Conservation (phyloP, 1,140 invertebrate genomes). For the Lordiphosa collinella region DNA sequence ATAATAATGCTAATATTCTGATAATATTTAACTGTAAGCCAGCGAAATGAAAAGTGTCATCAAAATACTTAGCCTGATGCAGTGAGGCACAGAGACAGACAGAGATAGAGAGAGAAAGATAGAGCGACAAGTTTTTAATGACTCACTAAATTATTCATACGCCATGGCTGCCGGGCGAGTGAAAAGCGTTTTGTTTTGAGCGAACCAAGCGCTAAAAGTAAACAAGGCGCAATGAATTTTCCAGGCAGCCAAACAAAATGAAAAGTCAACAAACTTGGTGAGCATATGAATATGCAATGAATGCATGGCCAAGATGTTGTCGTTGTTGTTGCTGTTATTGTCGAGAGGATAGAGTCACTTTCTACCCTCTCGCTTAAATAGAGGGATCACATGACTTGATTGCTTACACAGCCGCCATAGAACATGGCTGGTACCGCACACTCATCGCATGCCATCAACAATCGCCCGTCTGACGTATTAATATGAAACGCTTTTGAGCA, state of each 20-base stretch:
- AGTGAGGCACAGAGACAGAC: constrained; percentile 12
- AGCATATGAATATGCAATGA: constrained; percentile 71
- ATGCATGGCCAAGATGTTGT: constrained; percentile 66
- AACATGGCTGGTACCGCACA: constrained; percentile 50
- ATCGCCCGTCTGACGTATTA: constrained; percentile 60
- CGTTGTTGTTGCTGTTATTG: constrained; percentile 49
- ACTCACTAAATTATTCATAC: constrained; percentile 78
- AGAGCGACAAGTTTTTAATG: constrained; percentile 57
- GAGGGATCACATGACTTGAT: constrained; percentile 76
- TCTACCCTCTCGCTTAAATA: constrained; percentile 71
- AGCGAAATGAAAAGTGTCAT: constrained; percentile 74
- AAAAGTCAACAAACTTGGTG: constrained; percentile 75
- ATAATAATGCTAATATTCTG: too few relatives aligned
- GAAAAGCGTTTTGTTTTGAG: constrained; percentile 75
- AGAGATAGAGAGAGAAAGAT: constrained; percentile 15
- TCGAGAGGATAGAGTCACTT: constrained; percentile 60
- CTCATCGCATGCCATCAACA: constrained; percentile 18
- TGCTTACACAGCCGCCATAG: constrained; percentile 64
- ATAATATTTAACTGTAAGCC: constrained; percentile 20
- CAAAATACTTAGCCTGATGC: too few relatives aligned
- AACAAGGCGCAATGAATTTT: constrained; percentile 66
- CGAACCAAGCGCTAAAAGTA: constrained; percentile 73
- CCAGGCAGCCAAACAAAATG: constrained; percentile 73
- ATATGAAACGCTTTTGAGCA: constrained; percentile 78
- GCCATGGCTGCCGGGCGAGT: constrained; percentile 58